Conservation (phyloP, 2,888 invertebrate genomes). For the Drosophila rellima region DNA sequence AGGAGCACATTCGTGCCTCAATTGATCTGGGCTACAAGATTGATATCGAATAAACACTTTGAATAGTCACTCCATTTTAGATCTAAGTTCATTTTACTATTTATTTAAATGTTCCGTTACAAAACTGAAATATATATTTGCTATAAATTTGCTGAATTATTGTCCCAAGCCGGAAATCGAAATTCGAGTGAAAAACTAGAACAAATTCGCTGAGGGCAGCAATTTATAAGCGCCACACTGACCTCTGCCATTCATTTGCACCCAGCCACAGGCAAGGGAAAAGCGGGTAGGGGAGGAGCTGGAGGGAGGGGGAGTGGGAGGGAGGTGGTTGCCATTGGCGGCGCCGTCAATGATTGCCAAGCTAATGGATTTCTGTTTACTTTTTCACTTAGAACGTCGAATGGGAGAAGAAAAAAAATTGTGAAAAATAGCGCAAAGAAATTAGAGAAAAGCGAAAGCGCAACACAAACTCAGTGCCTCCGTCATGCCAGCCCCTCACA, state of each 20-base stretch:
- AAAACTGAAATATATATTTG: constrained; percentile 25
- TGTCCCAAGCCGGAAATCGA: constrained; percentile 23
- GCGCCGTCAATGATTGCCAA: constrained; percentile 82
- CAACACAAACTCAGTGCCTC: constrained; percentile 54
- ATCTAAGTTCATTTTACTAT: constrained; percentile 49
- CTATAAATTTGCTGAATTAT: constrained; percentile 27
- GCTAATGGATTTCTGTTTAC: constrained; percentile 84
- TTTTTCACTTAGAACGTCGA: constrained; percentile 80
- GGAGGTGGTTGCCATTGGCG: constrained; percentile 34
- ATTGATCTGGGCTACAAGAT: constrained; percentile 85
- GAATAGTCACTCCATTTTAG: constrained; percentile 21
- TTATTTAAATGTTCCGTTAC: constrained; percentile 54
- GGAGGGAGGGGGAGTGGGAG: constrained; percentile 4
- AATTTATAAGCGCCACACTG: constrained; percentile 74
- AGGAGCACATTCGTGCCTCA: constrained; percentile 85
- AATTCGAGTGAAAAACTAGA: constrained; percentile 58
- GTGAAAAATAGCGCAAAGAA: constrained; percentile 76
- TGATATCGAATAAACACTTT: constrained; percentile 75
- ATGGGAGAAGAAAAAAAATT: constrained; percentile 40
- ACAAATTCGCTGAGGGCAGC: constrained; percentile 75
- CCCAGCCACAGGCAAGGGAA: constrained; percentile 18
- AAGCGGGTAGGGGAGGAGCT: neutral
- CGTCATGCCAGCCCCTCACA: neutral
- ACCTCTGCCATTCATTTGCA: constrained; percentile 46
- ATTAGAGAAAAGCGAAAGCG: constrained; percentile 79